Conservation (phyloP, 2,888 invertebrate species). For the Phortica okadai region DNA sequence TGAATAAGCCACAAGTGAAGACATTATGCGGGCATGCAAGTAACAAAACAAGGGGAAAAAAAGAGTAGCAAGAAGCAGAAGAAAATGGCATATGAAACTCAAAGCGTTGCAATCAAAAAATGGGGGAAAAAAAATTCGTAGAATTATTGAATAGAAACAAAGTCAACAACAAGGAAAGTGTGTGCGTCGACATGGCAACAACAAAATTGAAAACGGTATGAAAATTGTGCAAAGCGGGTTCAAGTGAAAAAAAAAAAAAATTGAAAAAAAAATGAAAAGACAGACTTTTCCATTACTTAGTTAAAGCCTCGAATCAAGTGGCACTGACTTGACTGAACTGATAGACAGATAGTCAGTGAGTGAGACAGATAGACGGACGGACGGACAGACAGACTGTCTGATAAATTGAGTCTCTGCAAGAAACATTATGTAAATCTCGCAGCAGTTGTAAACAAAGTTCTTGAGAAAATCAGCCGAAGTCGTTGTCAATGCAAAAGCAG, state of each 20-base stretch:
- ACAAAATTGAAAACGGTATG: too few relatives aligned
- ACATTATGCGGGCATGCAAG: too few relatives aligned
- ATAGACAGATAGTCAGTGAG: background rate
- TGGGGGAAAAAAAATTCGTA: too few relatives aligned
- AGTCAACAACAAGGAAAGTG: too few relatives aligned
- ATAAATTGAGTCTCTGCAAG: background rate
- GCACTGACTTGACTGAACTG: background rate
- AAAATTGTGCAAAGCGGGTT: too few relatives aligned
- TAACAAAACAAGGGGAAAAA: too few relatives aligned
- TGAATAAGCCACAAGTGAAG: too few relatives aligned
- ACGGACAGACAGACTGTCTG: background rate
- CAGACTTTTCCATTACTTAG: background rate
- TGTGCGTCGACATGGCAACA: too few relatives aligned
- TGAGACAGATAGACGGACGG: background rate
- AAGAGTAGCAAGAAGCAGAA: too few relatives aligned
- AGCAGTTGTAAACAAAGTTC: slow-evolving; percentile 14
- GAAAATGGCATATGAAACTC: too few relatives aligned
- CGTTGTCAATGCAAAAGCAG: background rate
- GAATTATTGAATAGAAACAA: too few relatives aligned
- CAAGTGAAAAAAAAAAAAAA: background rate
- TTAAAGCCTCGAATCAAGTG: slow-evolving; percentile 18
- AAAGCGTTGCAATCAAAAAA: too few relatives aligned
- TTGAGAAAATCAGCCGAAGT: slow-evolving; percentile 9
- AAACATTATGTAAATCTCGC: slow-evolving; percentile 13
- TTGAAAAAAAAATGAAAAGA: background rate